phyloP scores from a whole-genome alignment of 1,140 invertebrate species.

The Danaus plexippus region DNA sequence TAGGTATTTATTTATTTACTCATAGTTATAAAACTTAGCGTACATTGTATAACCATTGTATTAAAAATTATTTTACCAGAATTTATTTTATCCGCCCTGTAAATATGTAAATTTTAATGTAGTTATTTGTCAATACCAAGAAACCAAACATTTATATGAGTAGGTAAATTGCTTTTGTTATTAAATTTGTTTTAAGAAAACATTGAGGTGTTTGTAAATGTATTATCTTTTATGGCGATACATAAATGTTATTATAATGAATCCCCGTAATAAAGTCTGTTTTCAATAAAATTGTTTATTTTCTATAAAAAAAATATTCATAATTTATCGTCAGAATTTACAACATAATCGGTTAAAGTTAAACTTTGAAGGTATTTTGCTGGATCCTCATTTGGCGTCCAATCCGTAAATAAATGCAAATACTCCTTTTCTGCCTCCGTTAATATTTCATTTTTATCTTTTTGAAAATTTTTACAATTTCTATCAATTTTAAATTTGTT shows the following conservation, averaged over 20 bases:
- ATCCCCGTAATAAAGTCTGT: conserved; percentile 61
- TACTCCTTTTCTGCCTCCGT: conserved; percentile 45
- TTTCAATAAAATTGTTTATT: conserved; percentile 43
- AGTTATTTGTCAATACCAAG: conserved; percentile 62
- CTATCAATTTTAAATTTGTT: conserved; percentile 7
- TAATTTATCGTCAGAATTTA: conserved; percentile 3
- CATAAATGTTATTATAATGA: conserved; percentile 52
- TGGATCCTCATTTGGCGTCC: conserved; percentile 46
- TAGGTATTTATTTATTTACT: conserved; percentile 54
- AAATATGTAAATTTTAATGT: conserved; percentile 68
- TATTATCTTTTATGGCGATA: conserved; percentile 56
- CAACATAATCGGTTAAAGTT: conserved; percentile 5
- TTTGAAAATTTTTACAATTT: conserved; percentile 9
- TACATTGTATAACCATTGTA: conserved; percentile 33
- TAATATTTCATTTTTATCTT: conserved; percentile 16
- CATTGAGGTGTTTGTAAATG: conserved; percentile 44
- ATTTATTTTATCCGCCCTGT: conserved; percentile 55
- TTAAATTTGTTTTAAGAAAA: conserved; percentile 55
- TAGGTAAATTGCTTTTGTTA: conserved; percentile 67
- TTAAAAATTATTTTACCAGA: conserved; percentile 56
- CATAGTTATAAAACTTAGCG: conserved; percentile 30
- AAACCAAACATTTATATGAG: conserved; percentile 68
- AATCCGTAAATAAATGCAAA: conserved; percentile 54
- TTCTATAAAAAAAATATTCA: conserved; percentile 14
- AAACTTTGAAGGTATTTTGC: conserved; percentile 31